Percentiles rank a stretch among this genome's conserved stretches.
Conservation (phyloP, 2,888 invertebrate species). For the Dilophus febrilis region DNA sequence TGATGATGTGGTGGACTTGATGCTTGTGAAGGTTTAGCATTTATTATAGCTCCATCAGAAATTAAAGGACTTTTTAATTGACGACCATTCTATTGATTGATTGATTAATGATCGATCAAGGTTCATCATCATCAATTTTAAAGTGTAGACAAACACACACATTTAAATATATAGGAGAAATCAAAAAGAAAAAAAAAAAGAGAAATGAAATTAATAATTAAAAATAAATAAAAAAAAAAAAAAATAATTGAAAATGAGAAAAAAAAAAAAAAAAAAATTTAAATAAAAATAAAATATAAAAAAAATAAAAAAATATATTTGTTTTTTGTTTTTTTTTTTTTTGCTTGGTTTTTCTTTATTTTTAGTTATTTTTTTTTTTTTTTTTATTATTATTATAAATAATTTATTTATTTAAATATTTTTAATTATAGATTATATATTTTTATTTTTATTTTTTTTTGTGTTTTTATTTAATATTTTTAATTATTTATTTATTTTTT, state of each 20-base stretch:
- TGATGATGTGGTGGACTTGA: conserved; percentile 31
- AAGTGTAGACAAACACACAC: neutral
- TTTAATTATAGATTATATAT: neutral
- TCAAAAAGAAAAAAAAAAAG: neutral
- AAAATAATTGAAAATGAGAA: neutral
- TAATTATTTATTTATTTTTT: too few species aligned
- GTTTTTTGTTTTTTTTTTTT: neutral
- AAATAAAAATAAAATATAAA: neutral
- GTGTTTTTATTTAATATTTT: neutral
- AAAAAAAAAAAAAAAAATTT: neutral
- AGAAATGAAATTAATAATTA: neutral
- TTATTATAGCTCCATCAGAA: conserved; percentile 25
- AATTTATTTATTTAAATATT: neutral
- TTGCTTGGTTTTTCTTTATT: neutral
- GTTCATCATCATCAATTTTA: too few species aligned
- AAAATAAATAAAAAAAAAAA: neutral
- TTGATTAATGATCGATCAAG: too few species aligned
- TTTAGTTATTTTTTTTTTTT: neutral
- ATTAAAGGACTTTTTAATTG: conserved; percentile 29
- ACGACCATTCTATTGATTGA: conserved; percentile 24
- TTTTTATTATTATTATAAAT: conserved; percentile 1
- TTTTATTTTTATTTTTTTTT: neutral
- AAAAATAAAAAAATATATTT: neutral
- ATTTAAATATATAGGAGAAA: neutral
- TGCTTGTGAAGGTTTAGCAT: conserved; percentile 27